Evolutionary conservation across 2,888 invertebrate genomes (phyloP), one percentile per base, ranked within the genome.

Genomic region (Drosophila sordidula): DNA sequence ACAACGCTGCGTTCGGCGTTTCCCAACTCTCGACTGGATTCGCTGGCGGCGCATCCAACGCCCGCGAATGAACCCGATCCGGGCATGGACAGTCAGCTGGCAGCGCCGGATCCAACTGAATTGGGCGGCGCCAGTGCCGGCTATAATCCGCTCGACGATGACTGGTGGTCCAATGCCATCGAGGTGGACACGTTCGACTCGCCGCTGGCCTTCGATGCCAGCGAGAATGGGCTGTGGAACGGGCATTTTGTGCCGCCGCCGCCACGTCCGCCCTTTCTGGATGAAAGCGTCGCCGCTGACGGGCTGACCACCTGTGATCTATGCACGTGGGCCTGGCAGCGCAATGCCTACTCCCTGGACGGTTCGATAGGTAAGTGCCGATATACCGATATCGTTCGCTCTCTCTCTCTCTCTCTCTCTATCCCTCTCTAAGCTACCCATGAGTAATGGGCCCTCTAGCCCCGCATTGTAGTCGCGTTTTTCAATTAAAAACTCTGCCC

Each of bases 251-350:
- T 95, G 78, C 95, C 95, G 72, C 95, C 95, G 68, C 95, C 95
- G 63, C 95, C 95, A 34, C 93, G 95, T 80, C 94, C 95, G 57
- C 93, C 95, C 50, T 94, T 94, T 90, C 93, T 95, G 74, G 95
- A 95, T 89, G 94, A 95, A 75, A 93, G 93, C 75, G 93, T 94
- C 78, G 93, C 94, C 77, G 93, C 95, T 68, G 95, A 95, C 91
- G 95, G 95, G 67, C 93, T 95, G 78, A 95, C 95, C 87, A 95
- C 95, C 90, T 95, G 95, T 92, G 95, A 95, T 93, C 93, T 95
- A 79, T 95, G 95, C 91, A 93, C 95, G 80, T 95, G 95, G 95
- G 95, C 95, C 83, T 94, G 94, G 93, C 94, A 94, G 89, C 93
- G 93, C 90, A 93, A 93, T 92, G 93, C 93, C 85, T 93, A 92